Conservation (phyloP, 2,888 invertebrate species). For the Eupithecia pulchellata region DNA sequence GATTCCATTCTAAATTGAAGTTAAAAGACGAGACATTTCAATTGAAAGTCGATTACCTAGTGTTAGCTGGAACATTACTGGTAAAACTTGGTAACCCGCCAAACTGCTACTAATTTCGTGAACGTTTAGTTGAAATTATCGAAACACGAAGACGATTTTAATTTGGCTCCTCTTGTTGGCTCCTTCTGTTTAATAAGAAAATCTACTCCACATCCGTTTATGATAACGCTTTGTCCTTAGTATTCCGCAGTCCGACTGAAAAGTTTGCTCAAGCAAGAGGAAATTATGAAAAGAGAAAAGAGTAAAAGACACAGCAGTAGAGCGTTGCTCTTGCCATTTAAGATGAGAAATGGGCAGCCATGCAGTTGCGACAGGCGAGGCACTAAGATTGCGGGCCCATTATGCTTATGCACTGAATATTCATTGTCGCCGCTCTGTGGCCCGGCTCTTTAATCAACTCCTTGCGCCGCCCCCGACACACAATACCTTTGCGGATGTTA, state of each 20-base stretch:
- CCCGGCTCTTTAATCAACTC: slow-evolving; percentile 75
- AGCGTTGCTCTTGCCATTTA: slow-evolving; percentile 72
- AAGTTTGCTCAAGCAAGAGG: slow-evolving; percentile 39
- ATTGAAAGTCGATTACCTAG: slow-evolving; percentile 29
- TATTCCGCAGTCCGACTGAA: slow-evolving; percentile 24
- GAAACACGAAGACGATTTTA: slow-evolving; percentile 4
- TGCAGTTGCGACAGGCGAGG: slow-evolving; percentile 69
- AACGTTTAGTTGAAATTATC: slow-evolving; percentile 10
- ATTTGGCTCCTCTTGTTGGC: slow-evolving; percentile 21
- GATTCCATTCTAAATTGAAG: slow-evolving; percentile 2
- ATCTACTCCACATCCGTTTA: slow-evolving; percentile 30
- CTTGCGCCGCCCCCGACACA: slow-evolving; percentile 55
- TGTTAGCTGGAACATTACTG: slow-evolving; percentile 9
- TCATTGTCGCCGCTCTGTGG: slow-evolving; percentile 68
- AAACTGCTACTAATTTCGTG: slow-evolving; percentile 4
- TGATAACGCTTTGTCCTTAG: slow-evolving; percentile 40
- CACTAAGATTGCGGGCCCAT: slow-evolving; percentile 74
- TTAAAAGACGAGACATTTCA: slow-evolving; percentile 17
- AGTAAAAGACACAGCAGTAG: slow-evolving; percentile 51
- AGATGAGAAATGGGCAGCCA: slow-evolving; percentile 79
- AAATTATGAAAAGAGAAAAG: slow-evolving; percentile 41
- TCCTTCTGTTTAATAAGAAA: neutral
- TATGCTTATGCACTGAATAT: slow-evolving; percentile 79
- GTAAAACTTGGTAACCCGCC: slow-evolving; percentile 12
- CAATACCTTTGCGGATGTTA: slow-evolving; percentile 51